Base-by-base conservation (phyloP, 1,140 invertebrate genomes). In the Drosophila truncata region DNA sequence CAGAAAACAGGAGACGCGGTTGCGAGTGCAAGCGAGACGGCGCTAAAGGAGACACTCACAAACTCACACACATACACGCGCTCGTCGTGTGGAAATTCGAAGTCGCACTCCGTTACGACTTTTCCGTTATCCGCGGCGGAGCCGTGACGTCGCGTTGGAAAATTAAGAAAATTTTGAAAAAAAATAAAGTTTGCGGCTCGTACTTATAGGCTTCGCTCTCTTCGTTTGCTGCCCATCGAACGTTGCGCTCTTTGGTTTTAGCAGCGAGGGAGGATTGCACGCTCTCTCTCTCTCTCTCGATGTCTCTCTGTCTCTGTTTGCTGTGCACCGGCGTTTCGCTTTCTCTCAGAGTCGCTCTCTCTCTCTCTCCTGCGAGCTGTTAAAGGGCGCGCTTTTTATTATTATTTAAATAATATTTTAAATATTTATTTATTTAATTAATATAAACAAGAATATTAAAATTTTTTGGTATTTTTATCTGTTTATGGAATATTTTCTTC, bases 201-300 rank as follows among this genome's bases (percentile, higher is more conserved):
- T 52, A 52, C 50, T 52, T 52, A 52, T 52, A 52, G 50, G 50
- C 50, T 52, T 52, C 50, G 50, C 50, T 52, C 50, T 52, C 50
- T 52, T 52, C 23, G 16, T 20, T 23, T 33, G 50, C 49, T 29
- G 46, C 46, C 46, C 23, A 14, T 7, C 18, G 18, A 18, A 13
- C 18, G 29, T 10, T 35, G 31, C 50, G 31, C 50, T 54, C 50
- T 35, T 54, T 2, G 49, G 3, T 3, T 23, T 3, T 23, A 3
- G 9, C 50, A 23, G 50, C 14, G 50, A 52, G 50, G 50, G 50
- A 52, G 50, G 50, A 23, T 35, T 33, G 10, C 50, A 2, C 46
- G n/a, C 46, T 47, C 23, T n/a, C 33, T 14, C 33, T 35, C 4
- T 5, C 13, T 14, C 14, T 44, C 10, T 42, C 41, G n/a, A n/a